A percentile compares a stretch with the other conserved stretches of the same genome.
Evolutionary conservation across 23 tunicate genomes (phyloP).

Genomic region (Phallusia fumigata): DNA sequence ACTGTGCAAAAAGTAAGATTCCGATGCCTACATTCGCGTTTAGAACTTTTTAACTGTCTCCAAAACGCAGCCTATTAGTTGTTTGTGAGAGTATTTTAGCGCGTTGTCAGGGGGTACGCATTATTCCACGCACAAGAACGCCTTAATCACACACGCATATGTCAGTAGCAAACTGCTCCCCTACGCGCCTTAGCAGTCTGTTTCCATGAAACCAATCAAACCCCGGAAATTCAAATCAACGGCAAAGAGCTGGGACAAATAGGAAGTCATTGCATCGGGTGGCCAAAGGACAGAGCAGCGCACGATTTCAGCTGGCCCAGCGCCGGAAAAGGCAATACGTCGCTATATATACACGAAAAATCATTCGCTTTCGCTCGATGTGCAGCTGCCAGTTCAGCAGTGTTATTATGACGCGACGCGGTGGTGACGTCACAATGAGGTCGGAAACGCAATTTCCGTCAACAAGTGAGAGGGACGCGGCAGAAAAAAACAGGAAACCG

Average conservation of each 20-base stretch:
- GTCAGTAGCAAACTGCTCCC: too few relatives aligned
- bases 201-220: too few relatives aligned
- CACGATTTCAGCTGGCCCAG: not conserved
- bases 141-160: too few relatives aligned
- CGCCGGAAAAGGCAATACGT: not conserved
- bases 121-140: too few relatives aligned
- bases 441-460: constrained; percentile 10
- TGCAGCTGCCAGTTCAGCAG: not conserved
- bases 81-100: too few relatives aligned
- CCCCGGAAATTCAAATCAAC: not conserved
- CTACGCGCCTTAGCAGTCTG: too few relatives aligned
- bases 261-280: not conserved
- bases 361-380: not conserved
- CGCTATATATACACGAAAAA: not conserved
- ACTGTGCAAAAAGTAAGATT: too few relatives aligned
- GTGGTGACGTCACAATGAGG: not conserved
- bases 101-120: too few relatives aligned
- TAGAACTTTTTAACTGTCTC: too few relatives aligned
- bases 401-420: not conserved
- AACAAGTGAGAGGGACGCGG: not conserved
- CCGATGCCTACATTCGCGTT: too few relatives aligned
- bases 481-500: not conserved
- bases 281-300: not conserved
- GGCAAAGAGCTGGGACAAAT: not conserved
- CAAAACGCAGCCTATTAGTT: too few relatives aligned